A percentile compares a stretch with the other conserved stretches of the same genome.
These are phyloP conservation scores for Drosophila athabasca DNA, from an alignment of 1,140 invertebrate species.

Conservation along the genomic window DNA sequence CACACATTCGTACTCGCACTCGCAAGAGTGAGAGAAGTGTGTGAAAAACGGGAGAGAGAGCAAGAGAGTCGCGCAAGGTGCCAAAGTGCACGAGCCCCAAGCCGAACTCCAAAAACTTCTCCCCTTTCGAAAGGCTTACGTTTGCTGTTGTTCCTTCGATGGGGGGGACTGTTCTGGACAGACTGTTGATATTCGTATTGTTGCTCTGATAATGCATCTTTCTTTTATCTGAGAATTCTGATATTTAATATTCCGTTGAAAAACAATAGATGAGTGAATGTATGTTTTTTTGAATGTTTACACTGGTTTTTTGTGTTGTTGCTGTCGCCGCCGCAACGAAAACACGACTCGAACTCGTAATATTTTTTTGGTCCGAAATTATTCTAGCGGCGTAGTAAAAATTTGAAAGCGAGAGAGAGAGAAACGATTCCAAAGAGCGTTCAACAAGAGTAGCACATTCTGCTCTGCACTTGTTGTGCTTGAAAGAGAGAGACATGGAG, in stretches of 20 bases:
- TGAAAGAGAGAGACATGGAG: neutral
- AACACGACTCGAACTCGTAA: slow-evolving; percentile 61
- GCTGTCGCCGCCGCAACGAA: slow-evolving; percentile 59
- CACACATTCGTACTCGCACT: neutral
- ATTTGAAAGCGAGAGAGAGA: slow-evolving; percentile 31
- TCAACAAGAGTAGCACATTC: slow-evolving; percentile 11
- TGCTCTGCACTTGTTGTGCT: neutral
- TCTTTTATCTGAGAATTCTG: slow-evolving; percentile 2
- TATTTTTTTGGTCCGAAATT: slow-evolving; percentile 68
- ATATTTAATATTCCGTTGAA: neutral
- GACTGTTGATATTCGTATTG: slow-evolving; percentile 15
- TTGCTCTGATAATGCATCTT: slow-evolving; percentile 45
- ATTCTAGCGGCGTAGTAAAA: slow-evolving; percentile 78
- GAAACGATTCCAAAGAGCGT: slow-evolving; percentile 7
- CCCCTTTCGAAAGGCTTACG: slow-evolving; percentile 13
- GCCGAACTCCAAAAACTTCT: slow-evolving; percentile 15
- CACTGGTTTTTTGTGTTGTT: slow-evolving; percentile 28
- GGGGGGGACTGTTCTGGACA: slow-evolving; percentile 13
- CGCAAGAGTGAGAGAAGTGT: neutral
- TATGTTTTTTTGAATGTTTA: slow-evolving; percentile 10
- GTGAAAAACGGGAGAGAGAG: neutral
- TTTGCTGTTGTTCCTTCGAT: slow-evolving; percentile 28
- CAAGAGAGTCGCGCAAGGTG: slow-evolving; percentile 29
- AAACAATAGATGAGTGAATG: neutral
- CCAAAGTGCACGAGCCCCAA: slow-evolving; percentile 41